These are phyloP conservation scores for Tinea trinotella DNA, from an alignment of 2,888 invertebrate genomes.

Conservation along the genomic window DNA sequence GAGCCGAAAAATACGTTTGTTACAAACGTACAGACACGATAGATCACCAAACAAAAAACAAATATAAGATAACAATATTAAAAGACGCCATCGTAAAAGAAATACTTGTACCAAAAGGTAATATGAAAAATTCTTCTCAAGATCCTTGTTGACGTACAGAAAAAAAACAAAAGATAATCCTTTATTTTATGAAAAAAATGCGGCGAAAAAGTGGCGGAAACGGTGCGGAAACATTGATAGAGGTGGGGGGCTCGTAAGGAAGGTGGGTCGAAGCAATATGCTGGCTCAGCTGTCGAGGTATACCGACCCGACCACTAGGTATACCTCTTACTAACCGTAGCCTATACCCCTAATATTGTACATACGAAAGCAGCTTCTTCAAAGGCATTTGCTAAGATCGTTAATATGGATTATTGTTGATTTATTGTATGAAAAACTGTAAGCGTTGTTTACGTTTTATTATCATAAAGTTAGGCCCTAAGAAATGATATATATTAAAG, in stretches of 20 bases:
- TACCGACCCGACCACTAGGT: conserved; percentile 1
- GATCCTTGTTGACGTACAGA: not conserved
- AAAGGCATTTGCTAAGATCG: not conserved
- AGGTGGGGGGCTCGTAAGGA: not conserved
- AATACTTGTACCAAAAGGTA: not conserved
- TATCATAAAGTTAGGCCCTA: not conserved
- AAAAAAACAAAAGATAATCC: conserved; percentile 14
- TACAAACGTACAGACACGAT: not conserved
- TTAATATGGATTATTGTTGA: not conserved
- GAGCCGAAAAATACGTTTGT: too few relatives aligned
- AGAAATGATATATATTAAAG: too few relatives aligned
- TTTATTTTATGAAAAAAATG: conserved; percentile 18
- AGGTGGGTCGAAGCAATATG: conserved; percentile 1
- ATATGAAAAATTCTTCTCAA: conserved; percentile 15
- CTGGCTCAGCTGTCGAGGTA: conserved; percentile 13
- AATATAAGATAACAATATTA: not conserved
- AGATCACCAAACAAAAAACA: not conserved
- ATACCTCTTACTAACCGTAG: not conserved
- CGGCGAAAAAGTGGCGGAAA: conserved; percentile 10
- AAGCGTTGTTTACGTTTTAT: not conserved
- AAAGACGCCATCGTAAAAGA: not conserved
- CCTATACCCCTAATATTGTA: not conserved
- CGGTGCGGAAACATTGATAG: conserved; percentile 8
- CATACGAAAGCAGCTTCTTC: not conserved
- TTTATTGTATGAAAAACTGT: too few relatives aligned